Evolutionary conservation across 1,140 invertebrate species (phyloP).

Genomic region (Fopius arisanus): DNA sequence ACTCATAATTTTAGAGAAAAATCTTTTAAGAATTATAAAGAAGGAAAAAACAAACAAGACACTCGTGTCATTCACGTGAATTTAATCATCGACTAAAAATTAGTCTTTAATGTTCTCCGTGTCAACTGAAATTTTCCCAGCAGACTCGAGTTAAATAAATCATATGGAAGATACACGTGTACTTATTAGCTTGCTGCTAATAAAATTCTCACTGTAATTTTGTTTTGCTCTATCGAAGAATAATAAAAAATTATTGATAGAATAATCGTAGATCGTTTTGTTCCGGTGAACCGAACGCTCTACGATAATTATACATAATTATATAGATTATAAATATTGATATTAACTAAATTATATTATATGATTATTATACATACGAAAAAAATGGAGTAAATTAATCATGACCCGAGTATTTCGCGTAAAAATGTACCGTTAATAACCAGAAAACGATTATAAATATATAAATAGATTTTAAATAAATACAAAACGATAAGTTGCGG

Average conservation of each 20-base stretch:
- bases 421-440: slow-evolving; percentile 1
- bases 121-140: background rate
- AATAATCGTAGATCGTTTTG: background rate
- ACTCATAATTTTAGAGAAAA: slow-evolving; percentile 17
- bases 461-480: slow-evolving; percentile 23
- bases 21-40: background rate
- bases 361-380: background rate
- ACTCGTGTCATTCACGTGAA: slow-evolving; percentile 16
- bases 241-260: background rate
- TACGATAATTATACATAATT: slow-evolving; percentile 6
- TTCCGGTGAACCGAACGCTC: background rate
- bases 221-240: slow-evolving; percentile 16
- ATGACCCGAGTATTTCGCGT: slow-evolving; percentile 2
- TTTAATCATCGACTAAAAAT: slow-evolving; percentile 28
- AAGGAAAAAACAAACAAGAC: background rate
- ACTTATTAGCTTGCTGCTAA: slow-evolving; percentile 22
- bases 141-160: background rate
- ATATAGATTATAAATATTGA: slow-evolving; percentile 5
- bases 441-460: slow-evolving; percentile 14
- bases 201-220: slow-evolving; percentile 16
- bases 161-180: slow-evolving; percentile 10
- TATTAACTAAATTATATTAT: slow-evolving; percentile 1
- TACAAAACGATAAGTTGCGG: background rate
- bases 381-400: background rate
- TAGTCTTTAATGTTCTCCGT: slow-evolving; percentile 13